phyloP scores from a whole-genome alignment of 1,140 invertebrate genomes.

The Stegodyphus mimosarum region DNA sequence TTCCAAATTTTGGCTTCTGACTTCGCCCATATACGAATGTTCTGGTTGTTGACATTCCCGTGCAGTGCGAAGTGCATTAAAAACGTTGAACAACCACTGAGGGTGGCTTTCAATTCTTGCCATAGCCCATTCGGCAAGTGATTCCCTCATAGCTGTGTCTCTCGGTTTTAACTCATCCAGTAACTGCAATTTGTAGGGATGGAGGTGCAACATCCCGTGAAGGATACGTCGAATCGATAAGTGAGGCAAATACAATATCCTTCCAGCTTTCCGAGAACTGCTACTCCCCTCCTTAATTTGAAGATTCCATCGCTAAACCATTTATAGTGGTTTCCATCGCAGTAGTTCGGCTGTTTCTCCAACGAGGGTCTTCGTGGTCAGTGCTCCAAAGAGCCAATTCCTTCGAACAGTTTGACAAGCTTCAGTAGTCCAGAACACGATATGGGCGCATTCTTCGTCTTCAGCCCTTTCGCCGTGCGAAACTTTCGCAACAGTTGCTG shows the following conservation, averaged over 20 bases:
- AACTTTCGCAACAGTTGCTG: not conserved
- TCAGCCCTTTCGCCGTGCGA: not conserved
- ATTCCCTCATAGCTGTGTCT: conserved; percentile 11
- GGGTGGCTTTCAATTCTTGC: not conserved
- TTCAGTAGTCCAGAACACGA: not conserved
- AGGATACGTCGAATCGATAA: not conserved
- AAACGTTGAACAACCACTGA: not conserved
- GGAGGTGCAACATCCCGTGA: not conserved
- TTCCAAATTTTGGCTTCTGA: not conserved
- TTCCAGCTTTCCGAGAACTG: not conserved
- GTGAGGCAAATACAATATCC: not conserved
- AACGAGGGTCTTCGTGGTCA: not conserved
- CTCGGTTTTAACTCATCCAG: not conserved
- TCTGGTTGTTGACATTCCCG: not conserved
- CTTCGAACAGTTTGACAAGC: not conserved
- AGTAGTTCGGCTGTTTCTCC: not conserved
- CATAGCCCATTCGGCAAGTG: not conserved
- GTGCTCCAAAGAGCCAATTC: not conserved
- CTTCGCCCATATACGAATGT: not conserved
- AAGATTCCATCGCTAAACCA: not conserved
- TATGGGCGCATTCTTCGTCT: not conserved
- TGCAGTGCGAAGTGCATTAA: not conserved
- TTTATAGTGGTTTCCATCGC: not conserved
- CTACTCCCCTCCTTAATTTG: not conserved
- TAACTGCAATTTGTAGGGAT: not conserved